phyloP scores from a whole-genome alignment of 2,888 invertebrate genomes.

The Agriopis leucophaearia region DNA sequence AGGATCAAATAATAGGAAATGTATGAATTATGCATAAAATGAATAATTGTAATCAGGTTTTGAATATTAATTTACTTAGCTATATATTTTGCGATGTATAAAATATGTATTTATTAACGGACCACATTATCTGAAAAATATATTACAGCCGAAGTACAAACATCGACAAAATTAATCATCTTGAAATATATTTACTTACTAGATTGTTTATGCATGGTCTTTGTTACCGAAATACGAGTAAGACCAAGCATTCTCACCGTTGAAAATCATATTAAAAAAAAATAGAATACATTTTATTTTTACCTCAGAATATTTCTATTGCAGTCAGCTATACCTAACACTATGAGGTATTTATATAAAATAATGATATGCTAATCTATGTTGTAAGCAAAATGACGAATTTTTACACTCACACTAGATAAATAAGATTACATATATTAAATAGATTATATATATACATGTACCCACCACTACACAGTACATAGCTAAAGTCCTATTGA shows the following conservation, averaged over 20 bases:
- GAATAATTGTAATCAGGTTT: too few relatives aligned
- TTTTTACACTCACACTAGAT: constrained; percentile 65
- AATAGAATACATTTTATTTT: neutral
- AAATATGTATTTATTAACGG: neutral
- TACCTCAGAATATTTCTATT: neutral
- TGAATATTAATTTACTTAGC: too few relatives aligned
- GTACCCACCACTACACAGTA: constrained; percentile 5
- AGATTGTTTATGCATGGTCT: neutral
- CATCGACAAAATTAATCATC: neutral
- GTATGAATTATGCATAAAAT: too few relatives aligned
- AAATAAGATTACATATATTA: constrained; percentile 24
- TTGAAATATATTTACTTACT: neutral
- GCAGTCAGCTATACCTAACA: neutral
- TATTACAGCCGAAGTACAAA: neutral
- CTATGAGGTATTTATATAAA: constrained; percentile 4
- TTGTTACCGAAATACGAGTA: neutral
- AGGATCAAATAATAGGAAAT: too few relatives aligned
- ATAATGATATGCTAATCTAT: constrained; percentile 33
- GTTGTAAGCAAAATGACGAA: constrained; percentile 67
- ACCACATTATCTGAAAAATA: neutral
- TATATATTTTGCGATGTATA: neutral
- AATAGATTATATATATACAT: constrained; percentile 9
- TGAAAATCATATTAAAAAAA: neutral
- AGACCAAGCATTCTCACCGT: neutral
- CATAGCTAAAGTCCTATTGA: constrained; percentile 17